These are phyloP conservation scores for Drosophila atroscutellata DNA, from an alignment of 2,888 invertebrate genomes.

Conservation along the genomic window DNA sequence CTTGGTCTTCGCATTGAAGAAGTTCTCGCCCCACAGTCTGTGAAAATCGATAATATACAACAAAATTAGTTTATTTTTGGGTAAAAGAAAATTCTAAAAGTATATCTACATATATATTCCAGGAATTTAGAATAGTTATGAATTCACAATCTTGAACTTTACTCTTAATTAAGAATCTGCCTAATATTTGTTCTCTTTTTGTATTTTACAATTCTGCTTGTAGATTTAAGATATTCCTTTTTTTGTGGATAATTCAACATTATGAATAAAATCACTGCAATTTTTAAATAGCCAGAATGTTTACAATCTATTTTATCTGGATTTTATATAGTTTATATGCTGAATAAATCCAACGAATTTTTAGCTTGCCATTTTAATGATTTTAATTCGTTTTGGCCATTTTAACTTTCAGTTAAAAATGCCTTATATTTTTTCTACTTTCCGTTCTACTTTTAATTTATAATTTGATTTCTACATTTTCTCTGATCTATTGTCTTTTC, in stretches of 20 bases:
- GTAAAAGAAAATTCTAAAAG: neutral
- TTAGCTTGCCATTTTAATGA: neutral
- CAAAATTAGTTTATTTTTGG: neutral
- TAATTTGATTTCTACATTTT: neutral
- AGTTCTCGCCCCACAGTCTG: slow-evolving; percentile 98
- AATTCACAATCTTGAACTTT: neutral
- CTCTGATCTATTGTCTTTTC: too few relatives aligned
- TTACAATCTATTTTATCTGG: too few relatives aligned
- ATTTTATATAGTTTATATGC: too few relatives aligned
- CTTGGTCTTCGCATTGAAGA: slow-evolving; percentile 98
- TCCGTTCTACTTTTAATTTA: neutral
- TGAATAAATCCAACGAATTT: too few relatives aligned
- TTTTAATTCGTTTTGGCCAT: neutral
- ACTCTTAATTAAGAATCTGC: too few relatives aligned
- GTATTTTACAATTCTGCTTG: too few relatives aligned
- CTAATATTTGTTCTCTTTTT: too few relatives aligned
- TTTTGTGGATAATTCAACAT: too few relatives aligned
- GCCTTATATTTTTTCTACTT: neutral
- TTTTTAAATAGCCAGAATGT: too few relatives aligned
- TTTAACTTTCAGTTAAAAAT: too few relatives aligned
- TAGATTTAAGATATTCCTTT: too few relatives aligned
- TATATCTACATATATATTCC: neutral
- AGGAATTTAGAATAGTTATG: neutral
- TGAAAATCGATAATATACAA: neutral
- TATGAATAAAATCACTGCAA: too few relatives aligned